phyloP scores from a whole-genome alignment of 2,888 invertebrate species.

The Amiota minor region DNA sequence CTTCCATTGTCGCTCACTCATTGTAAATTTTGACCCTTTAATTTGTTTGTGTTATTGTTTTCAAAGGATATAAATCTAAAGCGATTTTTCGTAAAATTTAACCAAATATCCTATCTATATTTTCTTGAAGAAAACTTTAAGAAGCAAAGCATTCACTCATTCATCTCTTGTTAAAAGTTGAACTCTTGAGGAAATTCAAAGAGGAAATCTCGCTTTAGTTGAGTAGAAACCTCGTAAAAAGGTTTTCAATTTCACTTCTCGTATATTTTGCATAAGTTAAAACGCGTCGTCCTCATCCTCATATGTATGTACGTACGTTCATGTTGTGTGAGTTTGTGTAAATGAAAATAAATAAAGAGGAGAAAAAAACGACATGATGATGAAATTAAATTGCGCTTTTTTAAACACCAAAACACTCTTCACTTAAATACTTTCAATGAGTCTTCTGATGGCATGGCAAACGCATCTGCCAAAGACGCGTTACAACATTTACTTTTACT shows the following conservation, averaged over 20 bases:
- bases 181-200: not conserved
- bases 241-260: too few species aligned
- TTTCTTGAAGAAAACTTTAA: not conserved
- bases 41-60: not conserved
- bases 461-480: not conserved
- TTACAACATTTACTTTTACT: conserved; percentile 14
- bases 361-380: conserved; percentile 35
- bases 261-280: not conserved
- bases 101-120: not conserved
- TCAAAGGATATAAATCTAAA: too few species aligned
- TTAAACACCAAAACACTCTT: conserved; percentile 6
- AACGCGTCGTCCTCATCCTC: not conserved
- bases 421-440: conserved; percentile 13
- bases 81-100: too few species aligned
- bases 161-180: not conserved
- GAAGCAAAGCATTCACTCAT: not conserved
- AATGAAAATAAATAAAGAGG: conserved; percentile 48
- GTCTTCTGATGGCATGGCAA: not conserved
- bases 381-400: conserved; percentile 51
- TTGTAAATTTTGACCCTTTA: conserved; percentile 12
- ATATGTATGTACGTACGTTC: too few species aligned
- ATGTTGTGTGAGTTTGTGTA: conserved; percentile 35
- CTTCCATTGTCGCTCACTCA: too few species aligned
- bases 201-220: too few species aligned
- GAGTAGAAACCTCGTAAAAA: too few species aligned